Conservation (phyloP, 2,888 invertebrate genomes). For the Rambutsinella grinnellia region DNA sequence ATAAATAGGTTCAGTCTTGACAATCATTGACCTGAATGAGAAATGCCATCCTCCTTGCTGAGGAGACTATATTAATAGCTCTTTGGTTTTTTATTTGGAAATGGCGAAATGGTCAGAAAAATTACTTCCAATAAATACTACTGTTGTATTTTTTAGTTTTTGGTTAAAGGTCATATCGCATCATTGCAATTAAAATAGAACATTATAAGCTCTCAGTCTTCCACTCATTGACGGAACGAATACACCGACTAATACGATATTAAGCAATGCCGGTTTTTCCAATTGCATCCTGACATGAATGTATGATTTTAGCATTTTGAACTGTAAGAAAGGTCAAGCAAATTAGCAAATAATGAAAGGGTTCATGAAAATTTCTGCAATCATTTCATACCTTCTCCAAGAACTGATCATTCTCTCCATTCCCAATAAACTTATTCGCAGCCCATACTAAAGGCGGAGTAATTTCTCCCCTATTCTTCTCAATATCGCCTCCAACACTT, state of each 20-base stretch:
- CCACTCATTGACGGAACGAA: constrained; percentile 33
- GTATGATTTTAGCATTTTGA: constrained; percentile 58
- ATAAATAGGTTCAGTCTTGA: no score
- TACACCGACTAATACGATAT: constrained; percentile 36
- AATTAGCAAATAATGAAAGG: background rate
- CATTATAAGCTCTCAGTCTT: constrained; percentile 37
- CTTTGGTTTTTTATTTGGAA: no score
- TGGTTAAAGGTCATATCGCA: no score
- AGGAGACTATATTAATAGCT: no score
- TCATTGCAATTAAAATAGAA: constrained; percentile 40
- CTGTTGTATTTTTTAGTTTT: no score
- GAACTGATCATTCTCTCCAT: constrained; percentile 23
- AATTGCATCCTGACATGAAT: constrained; percentile 62
- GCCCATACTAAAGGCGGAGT: constrained; percentile 10
- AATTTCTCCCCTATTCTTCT: background rate
- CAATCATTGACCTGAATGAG: no score
- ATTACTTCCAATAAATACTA: no score
- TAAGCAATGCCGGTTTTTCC: constrained; percentile 57
- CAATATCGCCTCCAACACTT: background rate
- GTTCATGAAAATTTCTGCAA: constrained; percentile 27
- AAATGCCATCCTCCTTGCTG: no score
- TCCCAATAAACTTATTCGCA: background rate
- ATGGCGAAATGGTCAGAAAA: no score
- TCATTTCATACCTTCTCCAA: constrained; percentile 44
- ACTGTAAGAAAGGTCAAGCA: constrained; percentile 42